Conservation (phyloP, 2,113 vertebrate species). For the Isurus oxyrinchus region DNA sequence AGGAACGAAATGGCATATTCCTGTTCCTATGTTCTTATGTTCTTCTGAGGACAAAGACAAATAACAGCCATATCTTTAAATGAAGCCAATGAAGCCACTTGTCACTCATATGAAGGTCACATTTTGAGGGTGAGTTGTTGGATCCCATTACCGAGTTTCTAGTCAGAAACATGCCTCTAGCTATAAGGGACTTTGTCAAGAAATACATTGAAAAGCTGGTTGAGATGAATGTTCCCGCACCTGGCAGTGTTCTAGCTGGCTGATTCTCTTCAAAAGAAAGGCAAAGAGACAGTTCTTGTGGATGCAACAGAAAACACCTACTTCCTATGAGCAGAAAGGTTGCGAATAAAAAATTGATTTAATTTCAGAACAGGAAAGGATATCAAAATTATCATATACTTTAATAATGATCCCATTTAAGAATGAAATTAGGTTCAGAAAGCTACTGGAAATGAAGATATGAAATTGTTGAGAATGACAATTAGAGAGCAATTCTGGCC, state of each 20-base stretch:
- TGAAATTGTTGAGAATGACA: background rate
- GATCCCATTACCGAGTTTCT: background rate
- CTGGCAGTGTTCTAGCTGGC: background rate
- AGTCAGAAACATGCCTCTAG: background rate
- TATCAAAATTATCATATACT: background rate
- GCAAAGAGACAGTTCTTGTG: background rate
- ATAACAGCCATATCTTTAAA: background rate
- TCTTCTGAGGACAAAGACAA: background rate
- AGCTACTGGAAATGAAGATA: background rate
- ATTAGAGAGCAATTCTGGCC: background rate
- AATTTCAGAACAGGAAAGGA: too few species aligned
- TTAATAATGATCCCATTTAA: background rate
- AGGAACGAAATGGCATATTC: background rate
- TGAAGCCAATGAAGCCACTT: background rate
- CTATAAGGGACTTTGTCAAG: background rate
- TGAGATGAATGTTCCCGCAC: background rate
- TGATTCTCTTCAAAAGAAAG: background rate
- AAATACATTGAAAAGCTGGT: background rate
- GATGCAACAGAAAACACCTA: background rate
- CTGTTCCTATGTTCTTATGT: background rate
- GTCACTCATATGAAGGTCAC: background rate
- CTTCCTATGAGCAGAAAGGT: background rate
- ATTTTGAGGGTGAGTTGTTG: background rate
- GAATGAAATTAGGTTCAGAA: background rate
- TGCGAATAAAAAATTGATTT: background rate